Evolutionary conservation across 2,797 vertebrate species (phyloP).

Genomic region (Molossus molossus): DNA sequence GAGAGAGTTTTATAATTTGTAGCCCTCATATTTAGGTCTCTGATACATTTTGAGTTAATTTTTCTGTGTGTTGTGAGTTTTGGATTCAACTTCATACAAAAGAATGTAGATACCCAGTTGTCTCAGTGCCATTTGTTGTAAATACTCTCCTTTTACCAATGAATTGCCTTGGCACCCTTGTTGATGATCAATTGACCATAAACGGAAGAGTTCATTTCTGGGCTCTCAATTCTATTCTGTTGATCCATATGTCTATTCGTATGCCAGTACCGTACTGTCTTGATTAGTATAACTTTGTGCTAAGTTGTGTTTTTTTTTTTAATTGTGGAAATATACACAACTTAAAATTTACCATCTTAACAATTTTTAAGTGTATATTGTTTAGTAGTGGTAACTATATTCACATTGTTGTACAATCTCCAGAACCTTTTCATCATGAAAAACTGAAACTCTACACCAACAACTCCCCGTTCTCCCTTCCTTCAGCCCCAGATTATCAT

Average conservation of each 20-base stretch:
- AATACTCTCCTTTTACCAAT: neutral
- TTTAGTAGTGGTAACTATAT: neutral
- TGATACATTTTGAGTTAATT: conserved; percentile 27
- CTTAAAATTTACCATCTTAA: neutral
- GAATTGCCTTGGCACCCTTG: neutral
- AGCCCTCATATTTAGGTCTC: neutral
- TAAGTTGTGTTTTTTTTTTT: neutral
- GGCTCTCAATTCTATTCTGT: conserved; percentile 18
- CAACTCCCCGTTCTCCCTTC: neutral
- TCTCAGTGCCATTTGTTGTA: neutral
- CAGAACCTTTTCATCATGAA: neutral
- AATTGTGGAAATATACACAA: neutral
- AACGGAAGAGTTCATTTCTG: neutral
- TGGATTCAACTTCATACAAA: neutral
- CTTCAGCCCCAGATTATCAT: neutral
- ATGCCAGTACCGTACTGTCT: neutral
- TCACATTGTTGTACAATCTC: neutral
- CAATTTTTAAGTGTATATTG: neutral
- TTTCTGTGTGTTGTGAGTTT: neutral
- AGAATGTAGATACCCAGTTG: neutral
- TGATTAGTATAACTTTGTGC: neutral
- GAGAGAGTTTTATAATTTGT: conserved; percentile 20
- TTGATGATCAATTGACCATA: neutral
- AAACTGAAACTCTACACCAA: neutral
- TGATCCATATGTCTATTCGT: neutral